Evolutionary conservation across 2,113 vertebrate species (phyloP), one percentile per base, ranked within the genome.

Genomic region (Thalassarche chlororhynchos): DNA sequence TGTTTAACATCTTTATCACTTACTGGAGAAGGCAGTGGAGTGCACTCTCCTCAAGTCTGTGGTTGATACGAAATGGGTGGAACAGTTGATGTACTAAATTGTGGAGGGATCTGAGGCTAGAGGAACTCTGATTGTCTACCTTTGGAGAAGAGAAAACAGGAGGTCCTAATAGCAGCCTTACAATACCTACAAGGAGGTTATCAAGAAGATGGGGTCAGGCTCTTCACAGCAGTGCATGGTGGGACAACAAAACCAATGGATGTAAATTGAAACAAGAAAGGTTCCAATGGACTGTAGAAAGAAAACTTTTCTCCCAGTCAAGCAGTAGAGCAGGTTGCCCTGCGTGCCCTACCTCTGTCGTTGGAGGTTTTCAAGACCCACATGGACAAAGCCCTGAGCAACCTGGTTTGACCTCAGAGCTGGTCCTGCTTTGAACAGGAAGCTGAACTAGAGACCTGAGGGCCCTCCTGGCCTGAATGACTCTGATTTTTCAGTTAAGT

Each of bases 41-140:
- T 36, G 14, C 20, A 20, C 16, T 70, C 13, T 51, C 8, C 28
- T 34, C 8, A 17, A 28, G 7, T 42, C 40, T 70, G 49, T 55
- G 34, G 13, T 38, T 90, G 47, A 29, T 55, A 10, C 1, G 0
- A 11, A 69, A 55, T 28, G 31, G 17, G 6, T 78, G 16, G 17
- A 76, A 64, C 5, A 62, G 44, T 18, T 92, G 4, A 17, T 34
- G 9, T 54, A 28, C 18, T 76, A n/a, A 65, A 38, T 20, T 47
- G 15, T 17, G 12, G 60, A 70, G 46, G 12, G 31, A 54, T 7
- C n/a, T 49, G 51, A 90, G 44, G 18, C 20, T 40, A 26, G 38
- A 70, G 42, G 18, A 62, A 23, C 17, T 86, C 28, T 0, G 0
- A 1, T 46, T 88, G 16, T 58, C 21, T 54, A 3, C 6, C 24